Evolutionary conservation across 2,888 invertebrate species (phyloP).

Genomic region (Acheta domesticus): DNA sequence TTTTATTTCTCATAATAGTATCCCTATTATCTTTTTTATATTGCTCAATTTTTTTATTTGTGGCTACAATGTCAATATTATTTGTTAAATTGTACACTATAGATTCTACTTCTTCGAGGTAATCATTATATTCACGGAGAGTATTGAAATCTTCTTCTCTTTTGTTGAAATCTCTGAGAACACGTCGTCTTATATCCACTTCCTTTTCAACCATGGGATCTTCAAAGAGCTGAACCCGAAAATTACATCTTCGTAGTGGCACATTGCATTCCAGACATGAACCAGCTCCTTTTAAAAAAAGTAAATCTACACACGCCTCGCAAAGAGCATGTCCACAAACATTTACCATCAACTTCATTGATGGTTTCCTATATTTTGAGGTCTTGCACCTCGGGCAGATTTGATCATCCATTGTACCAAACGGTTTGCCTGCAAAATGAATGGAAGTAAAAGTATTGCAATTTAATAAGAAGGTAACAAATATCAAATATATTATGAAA

Average conservation of each 20-base stretch:
- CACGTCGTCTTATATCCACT: constrained; percentile 86
- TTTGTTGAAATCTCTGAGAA: constrained; percentile 89
- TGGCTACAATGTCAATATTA: constrained; percentile 82
- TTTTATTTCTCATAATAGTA: constrained; percentile 74
- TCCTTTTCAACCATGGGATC: constrained; percentile 96
- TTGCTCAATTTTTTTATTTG: constrained; percentile 84
- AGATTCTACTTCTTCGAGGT: constrained; percentile 90
- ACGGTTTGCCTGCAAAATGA: too few species aligned
- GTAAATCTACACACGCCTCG: constrained; percentile 93
- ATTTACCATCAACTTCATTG: constrained; percentile 95
- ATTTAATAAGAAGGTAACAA: too few species aligned
- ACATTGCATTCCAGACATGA: constrained; percentile 92
- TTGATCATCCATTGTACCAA: constrained; percentile 67
- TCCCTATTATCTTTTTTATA: constrained; percentile 90
- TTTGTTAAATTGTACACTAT: constrained; percentile 88
- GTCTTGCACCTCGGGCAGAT: constrained; percentile 96
- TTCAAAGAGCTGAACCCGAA: constrained; percentile 92
- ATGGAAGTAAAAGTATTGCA: too few species aligned
- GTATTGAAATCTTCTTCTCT: constrained; percentile 88
- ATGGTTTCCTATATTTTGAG: constrained; percentile 94
- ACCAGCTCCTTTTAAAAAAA: constrained; percentile 95
- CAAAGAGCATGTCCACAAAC: constrained; percentile 97
- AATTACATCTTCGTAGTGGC: constrained; percentile 82
- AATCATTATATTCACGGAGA: constrained; percentile 87
- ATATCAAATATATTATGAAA: too few species aligned